Conservation (phyloP, 2,888 invertebrate species). For the Neoaliturus tenellus region DNA sequence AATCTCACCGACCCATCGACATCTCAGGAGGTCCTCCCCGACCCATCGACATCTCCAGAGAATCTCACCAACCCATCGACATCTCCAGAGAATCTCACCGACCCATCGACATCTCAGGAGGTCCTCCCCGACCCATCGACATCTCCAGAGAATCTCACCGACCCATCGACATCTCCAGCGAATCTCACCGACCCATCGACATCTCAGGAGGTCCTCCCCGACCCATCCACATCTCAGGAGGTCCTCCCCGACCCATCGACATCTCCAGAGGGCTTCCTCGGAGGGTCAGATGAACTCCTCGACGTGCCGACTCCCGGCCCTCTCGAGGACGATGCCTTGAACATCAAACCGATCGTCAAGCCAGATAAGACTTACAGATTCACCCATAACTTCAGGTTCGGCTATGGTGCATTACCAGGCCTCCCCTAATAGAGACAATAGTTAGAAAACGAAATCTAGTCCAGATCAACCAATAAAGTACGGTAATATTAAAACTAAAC, state of each 20-base stretch:
- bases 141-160: no score
- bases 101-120: no score
- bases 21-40: no score
- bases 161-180: no score
- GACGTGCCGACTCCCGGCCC: neutral
- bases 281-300: neutral
- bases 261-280: neutral
- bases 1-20: no score
- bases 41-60: no score
- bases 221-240: neutral
- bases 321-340: neutral
- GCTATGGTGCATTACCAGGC: neutral
- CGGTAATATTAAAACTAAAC: no score
- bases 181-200: no score
- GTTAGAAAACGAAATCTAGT: neutral
- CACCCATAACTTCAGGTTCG: constrained; percentile 35
- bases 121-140: no score
- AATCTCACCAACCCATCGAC: no score
- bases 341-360: constrained; percentile 7
- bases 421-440: neutral
- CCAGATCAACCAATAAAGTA: no score
- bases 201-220: neutral
- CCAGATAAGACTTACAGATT: constrained; percentile 37
- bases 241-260: neutral
- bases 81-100: no score